A percentile compares a stretch with the other conserved stretches of the same genome.
These are phyloP conservation scores for Hylaea fasciaria DNA, from an alignment of 2,888 invertebrate species.

Conservation along the genomic window DNA sequence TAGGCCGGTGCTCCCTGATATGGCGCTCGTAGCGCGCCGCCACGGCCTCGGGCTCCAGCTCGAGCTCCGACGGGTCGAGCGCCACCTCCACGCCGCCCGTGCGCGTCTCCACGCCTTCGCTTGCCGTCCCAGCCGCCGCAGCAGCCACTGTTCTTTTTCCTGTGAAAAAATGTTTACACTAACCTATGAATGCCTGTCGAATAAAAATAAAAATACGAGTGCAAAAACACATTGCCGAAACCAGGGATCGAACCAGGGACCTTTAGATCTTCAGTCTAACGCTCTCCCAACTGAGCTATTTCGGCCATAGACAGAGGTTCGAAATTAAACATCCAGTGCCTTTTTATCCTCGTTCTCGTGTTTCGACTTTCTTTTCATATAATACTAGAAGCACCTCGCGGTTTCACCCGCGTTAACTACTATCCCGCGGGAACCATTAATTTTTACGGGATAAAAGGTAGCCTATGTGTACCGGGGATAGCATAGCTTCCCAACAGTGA, in stretches of 20 bases:
- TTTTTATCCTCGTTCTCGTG: not conserved
- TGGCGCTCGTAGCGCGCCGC: conserved; percentile 98
- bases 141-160: conserved; percentile 58
- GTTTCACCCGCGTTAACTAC: no score
- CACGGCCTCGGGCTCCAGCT: conserved; percentile 98
- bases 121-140: conserved; percentile 51
- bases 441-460: no score
- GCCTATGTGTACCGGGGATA: no score
- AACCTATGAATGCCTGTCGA: no score
- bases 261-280: conserved; percentile 40
- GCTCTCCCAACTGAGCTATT: conserved; percentile 40
- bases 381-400: no score
- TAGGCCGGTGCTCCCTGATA: conserved; percentile 95
- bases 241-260: conserved; percentile 37
- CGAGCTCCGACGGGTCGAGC: conserved; percentile 98
- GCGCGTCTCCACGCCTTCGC: conserved; percentile 44
- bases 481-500: no score
- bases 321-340: conserved; percentile 10
- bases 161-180: conserved; percentile 30
- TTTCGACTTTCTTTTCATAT: not conserved
- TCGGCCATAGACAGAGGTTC: conserved; percentile 4
- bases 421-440: no score
- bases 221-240: conserved; percentile 27
- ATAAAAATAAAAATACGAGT: no score
- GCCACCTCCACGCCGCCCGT: conserved; percentile 95